phyloP scores from a whole-genome alignment of 92 coral and sea anemone species.

The Epizoanthus illoricatus region DNA sequence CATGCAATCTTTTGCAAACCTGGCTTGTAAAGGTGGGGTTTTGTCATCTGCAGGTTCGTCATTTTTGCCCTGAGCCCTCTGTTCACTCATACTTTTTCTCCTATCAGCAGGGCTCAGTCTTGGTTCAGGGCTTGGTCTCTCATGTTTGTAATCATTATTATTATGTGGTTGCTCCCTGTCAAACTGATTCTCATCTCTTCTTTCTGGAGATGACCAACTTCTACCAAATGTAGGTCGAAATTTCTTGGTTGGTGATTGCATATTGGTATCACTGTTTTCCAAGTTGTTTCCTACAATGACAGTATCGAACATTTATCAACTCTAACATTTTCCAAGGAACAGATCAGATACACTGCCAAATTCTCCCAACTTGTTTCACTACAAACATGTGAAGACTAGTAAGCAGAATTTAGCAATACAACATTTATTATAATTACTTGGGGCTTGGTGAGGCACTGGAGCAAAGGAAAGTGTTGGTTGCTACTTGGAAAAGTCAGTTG shows the following conservation, averaged over 20 bases:
- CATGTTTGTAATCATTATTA: constrained; percentile 9
- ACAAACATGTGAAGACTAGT: too few species aligned
- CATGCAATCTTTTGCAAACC: constrained; percentile 16
- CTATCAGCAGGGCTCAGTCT: constrained; percentile 34
- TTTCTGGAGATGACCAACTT: constrained; percentile 36
- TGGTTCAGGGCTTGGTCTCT: constrained; percentile 23
- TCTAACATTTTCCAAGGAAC: too few species aligned
- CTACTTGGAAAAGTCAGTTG: too few species aligned
- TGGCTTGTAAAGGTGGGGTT: constrained; percentile 19
- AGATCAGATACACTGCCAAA: too few species aligned
- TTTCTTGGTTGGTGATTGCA: constrained; percentile 55
- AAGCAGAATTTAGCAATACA: too few species aligned
- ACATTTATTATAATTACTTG: too few species aligned
- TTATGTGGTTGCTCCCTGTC: background rate
- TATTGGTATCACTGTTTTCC: constrained; percentile 36
- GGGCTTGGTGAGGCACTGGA: too few species aligned
- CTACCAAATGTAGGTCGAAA: constrained; percentile 68
- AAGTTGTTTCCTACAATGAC: constrained; percentile 50
- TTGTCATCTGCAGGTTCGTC: background rate
- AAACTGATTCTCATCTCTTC: constrained; percentile 15
- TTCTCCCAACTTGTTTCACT: too few species aligned
- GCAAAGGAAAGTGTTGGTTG: too few species aligned
- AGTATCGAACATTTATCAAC: too few species aligned
- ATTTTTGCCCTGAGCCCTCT: background rate
- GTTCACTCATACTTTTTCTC: constrained; percentile 14